Evolutionary conservation across 92 coral and sea anemone genomes (phyloP).

Genomic region (Porites rus): DNA sequence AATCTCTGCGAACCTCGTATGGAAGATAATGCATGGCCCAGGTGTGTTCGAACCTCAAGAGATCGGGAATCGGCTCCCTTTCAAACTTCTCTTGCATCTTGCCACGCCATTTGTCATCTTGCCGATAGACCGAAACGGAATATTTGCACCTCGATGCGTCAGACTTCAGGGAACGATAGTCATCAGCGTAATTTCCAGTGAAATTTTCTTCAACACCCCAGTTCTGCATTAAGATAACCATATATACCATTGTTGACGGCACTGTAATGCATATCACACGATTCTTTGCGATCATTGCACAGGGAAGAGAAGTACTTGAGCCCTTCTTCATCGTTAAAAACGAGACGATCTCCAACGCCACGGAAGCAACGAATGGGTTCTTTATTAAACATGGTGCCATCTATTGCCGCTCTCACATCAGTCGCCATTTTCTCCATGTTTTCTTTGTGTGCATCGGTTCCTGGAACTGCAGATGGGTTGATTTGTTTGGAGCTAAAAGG

Average conservation of each 20-base stretch:
- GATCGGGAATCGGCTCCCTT: conserved; percentile 58
- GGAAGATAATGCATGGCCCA: conserved; percentile 54
- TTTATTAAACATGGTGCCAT: conserved; percentile 18
- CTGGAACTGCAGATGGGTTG: conserved; percentile 24
- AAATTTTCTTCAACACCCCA: conserved; percentile 53
- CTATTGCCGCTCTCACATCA: conserved; percentile 32
- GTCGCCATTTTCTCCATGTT: conserved; percentile 72
- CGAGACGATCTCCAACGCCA: conserved; percentile 53
- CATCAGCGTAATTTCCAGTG: conserved; percentile 46
- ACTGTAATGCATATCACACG: conserved; percentile 23
- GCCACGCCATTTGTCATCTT: conserved; percentile 48
- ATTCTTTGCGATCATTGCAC: conserved; percentile 42
- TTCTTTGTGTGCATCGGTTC: conserved; percentile 40
- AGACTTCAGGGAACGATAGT: conserved; percentile 32
- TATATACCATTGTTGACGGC: conserved; percentile 27
- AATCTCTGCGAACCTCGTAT: conserved; percentile 41
- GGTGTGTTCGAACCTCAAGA: conserved; percentile 40
- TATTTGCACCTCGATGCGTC: conserved; percentile 26
- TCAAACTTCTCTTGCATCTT: conserved; percentile 11
- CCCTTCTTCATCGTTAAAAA: conserved; percentile 57
- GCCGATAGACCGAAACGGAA: conserved; percentile 28
- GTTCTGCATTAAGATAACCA: conserved; percentile 40
- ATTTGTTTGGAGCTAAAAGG: conserved; percentile 47
- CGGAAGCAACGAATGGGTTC: conserved; percentile 44
- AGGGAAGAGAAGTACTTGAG: conserved; percentile 57